phyloP scores from a whole-genome alignment of 2,113 vertebrate genomes.

The Micromys minutus region DNA sequence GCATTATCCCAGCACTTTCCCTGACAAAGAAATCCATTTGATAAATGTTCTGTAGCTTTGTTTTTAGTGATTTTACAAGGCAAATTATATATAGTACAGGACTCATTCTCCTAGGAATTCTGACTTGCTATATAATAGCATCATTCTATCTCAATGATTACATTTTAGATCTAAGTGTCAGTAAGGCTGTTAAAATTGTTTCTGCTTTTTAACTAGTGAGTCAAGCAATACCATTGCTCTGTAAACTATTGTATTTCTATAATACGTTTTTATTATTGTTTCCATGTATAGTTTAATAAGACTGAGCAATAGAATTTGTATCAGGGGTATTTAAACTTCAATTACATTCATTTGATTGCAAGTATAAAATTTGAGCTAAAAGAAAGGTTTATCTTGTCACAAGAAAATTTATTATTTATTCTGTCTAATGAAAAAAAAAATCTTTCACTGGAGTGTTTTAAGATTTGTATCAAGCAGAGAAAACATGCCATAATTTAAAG shows the following conservation, averaged over 20 bases:
- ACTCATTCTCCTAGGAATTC: not conserved
- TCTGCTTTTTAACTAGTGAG: not conserved
- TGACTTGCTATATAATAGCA: not conserved
- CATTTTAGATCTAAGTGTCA: constrained; percentile 30
- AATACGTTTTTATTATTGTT: not conserved
- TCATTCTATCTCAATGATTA: not conserved
- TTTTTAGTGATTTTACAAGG: constrained; percentile 20
- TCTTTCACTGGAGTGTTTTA: not conserved
- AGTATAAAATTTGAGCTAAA: not conserved
- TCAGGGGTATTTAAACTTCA: not conserved
- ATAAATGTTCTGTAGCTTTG: constrained; percentile 14
- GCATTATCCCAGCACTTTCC: not conserved
- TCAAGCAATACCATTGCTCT: not conserved
- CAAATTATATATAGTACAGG: not conserved
- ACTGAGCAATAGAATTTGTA: not conserved
- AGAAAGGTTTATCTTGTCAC: not conserved
- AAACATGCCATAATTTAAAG: not conserved
- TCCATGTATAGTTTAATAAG: not conserved
- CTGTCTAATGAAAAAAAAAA: not conserved
- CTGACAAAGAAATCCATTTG: not conserved
- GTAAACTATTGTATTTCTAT: not conserved
- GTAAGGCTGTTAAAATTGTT: not conserved
- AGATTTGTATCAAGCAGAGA: not conserved
- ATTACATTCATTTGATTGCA: not conserved
- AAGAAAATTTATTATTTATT: not conserved